Evolutionary conservation across 2,113 vertebrate genomes (phyloP).

Genomic region (Mungos mungo): DNA sequence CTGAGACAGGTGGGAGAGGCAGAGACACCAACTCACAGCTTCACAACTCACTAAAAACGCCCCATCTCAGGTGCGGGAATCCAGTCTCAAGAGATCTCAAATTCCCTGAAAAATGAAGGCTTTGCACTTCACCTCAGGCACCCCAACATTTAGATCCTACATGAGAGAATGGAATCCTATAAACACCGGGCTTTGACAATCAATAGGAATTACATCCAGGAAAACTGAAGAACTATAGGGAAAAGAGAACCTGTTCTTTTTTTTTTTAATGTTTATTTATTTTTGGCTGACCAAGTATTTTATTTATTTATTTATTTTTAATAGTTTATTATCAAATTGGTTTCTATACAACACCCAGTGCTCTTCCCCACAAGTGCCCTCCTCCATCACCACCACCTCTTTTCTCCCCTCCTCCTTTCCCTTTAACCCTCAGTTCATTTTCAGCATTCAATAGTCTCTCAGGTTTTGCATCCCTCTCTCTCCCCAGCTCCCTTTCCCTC

Average conservation of each 20-base stretch:
- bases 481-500: too few relatives aligned
- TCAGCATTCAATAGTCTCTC: too few relatives aligned
- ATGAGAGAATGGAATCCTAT: background rate
- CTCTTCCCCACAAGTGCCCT: too few relatives aligned
- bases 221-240: background rate
- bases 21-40: background rate
- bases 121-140: background rate
- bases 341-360: too few relatives aligned
- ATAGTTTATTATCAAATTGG: too few relatives aligned
- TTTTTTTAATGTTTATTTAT: too few relatives aligned
- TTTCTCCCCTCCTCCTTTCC: too few relatives aligned
- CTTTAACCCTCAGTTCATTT: too few relatives aligned
- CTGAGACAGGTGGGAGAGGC: background rate
- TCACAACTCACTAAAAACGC: background rate
- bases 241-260: background rate
- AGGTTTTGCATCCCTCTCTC: too few relatives aligned
- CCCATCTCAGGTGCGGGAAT: background rate
- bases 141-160: background rate
- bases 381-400: too few relatives aligned
- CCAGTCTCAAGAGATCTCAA: background rate
- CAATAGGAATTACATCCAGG: background rate
- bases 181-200: background rate
- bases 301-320: too few relatives aligned
- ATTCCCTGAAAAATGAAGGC: background rate
- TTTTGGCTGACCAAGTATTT: too few relatives aligned